Conservation (phyloP, 35 echinoderm and acorn worm genomes). For the Apostichopus japonicus region DNA sequence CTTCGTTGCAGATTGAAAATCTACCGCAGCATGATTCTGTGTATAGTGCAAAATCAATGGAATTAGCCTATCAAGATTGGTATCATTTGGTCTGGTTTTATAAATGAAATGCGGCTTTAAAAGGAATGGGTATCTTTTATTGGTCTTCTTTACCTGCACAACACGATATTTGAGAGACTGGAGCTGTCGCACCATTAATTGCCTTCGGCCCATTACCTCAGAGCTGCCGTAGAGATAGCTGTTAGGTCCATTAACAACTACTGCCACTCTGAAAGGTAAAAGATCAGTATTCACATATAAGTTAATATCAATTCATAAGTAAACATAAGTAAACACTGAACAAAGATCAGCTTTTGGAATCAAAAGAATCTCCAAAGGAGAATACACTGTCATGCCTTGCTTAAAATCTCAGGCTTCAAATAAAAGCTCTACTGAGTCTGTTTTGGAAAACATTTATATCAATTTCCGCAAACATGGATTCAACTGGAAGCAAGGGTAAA, state of each 20-base stretch:
- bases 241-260: constrained; percentile 23
- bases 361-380: not conserved
- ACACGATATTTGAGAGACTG: constrained; percentile 27
- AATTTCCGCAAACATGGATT: too few relatives aligned
- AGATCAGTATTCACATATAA: not conserved
- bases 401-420: not conserved
- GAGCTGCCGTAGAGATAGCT: constrained; percentile 25
- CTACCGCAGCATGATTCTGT: not conserved
- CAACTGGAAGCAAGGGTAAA: too few relatives aligned
- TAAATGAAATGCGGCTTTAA: not conserved
- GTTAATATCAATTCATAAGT: too few relatives aligned
- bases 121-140: not conserved
- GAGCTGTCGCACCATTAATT: constrained; percentile 25
- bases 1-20: not conserved
- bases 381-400: not conserved
- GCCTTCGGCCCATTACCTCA: constrained; percentile 3
- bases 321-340: too few relatives aligned
- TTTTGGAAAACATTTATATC: too few relatives aligned
- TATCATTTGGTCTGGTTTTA: not conserved
- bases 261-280: constrained; percentile 13
- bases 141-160: not conserved
- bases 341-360: too few relatives aligned
- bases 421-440: too few relatives aligned
- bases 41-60: not conserved
- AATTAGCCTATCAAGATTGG: not conserved